A percentile compares a stretch with the other conserved stretches of the same genome.
These are phyloP conservation scores for Epicampocera succincta DNA, from an alignment of 2,888 invertebrate genomes.

Conservation along the genomic window DNA sequence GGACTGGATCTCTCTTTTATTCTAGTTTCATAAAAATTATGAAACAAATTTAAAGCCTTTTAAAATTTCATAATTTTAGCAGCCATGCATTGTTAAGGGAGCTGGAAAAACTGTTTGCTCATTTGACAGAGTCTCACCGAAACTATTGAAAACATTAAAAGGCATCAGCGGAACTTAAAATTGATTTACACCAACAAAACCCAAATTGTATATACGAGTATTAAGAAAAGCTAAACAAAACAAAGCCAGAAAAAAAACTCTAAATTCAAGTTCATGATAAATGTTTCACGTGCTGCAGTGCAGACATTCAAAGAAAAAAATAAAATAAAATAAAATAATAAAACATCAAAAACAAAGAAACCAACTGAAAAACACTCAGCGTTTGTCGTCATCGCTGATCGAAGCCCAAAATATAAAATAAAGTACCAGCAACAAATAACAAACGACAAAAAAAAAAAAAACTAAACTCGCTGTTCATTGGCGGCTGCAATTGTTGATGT, in stretches of 20 bases:
- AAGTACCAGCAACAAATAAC: conserved; percentile 25
- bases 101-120: too few relatives aligned
- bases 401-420: conserved; percentile 22
- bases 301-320: conserved; percentile 47
- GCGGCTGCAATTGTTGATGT: conserved; percentile 55
- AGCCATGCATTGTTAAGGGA: too few relatives aligned
- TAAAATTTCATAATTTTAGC: too few relatives aligned
- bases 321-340: too few relatives aligned
- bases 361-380: conserved; percentile 32
- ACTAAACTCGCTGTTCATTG: conserved; percentile 26
- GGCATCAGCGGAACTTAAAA: neutral
- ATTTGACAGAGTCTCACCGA: too few relatives aligned
- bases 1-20: too few relatives aligned
- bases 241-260: conserved; percentile 74
- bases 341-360: conserved; percentile 47
- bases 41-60: too few relatives aligned
- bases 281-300: conserved; percentile 71
- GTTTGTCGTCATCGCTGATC: conserved; percentile 62
- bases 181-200: neutral
- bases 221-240: conserved; percentile 23
- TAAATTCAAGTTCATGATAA: conserved; percentile 76
- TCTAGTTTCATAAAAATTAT: too few relatives aligned
- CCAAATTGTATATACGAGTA: neutral
- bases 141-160: too few relatives aligned
- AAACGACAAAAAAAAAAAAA: neutral